Percentiles rank a stretch among this genome's conserved stretches.
Evolutionary conservation across 2,797 vertebrate species (phyloP).

Genomic region (Tarsius wallacei): DNA sequence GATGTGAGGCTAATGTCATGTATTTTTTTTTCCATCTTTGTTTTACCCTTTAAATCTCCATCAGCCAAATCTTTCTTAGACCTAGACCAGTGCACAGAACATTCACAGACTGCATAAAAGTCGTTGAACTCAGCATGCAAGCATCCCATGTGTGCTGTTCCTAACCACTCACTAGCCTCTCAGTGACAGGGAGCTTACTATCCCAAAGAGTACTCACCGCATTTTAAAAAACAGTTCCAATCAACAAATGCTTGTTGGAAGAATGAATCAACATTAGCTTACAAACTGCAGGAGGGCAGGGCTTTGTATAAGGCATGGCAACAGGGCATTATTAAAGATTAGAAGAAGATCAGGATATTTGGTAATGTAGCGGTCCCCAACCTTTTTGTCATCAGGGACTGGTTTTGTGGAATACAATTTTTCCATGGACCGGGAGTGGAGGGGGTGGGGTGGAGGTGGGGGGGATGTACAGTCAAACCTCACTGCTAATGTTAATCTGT

Average conservation of each 20-base stretch:
- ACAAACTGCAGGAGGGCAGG: not conserved
- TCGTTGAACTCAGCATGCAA: not conserved
- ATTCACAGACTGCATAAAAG: not conserved
- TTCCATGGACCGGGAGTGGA: no score
- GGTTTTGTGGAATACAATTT: no score
- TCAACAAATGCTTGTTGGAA: not conserved
- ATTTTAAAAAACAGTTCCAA: conserved; percentile 6
- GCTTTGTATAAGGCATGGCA: not conserved
- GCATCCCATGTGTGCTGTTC: not conserved
- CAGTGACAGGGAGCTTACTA: not conserved
- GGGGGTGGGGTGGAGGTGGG: no score
- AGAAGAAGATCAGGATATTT: not conserved
- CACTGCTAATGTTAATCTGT: no score
- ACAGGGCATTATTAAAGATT: not conserved
- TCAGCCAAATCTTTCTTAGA: not conserved
- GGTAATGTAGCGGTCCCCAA: no score
- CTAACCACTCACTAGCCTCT: not conserved
- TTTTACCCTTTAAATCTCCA: not conserved
- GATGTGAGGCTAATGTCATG: not conserved
- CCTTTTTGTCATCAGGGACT: no score
- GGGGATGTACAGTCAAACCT: no score
- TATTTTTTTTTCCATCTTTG: conserved; percentile 43
- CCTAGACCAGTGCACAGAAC: not conserved
- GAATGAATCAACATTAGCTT: not conserved
- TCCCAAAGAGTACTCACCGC: not conserved